Percentiles rank a stretch among this genome's conserved stretches.
phyloP scores from a whole-genome alignment of 1,140 invertebrate species.

The Goniozus legneri region DNA sequence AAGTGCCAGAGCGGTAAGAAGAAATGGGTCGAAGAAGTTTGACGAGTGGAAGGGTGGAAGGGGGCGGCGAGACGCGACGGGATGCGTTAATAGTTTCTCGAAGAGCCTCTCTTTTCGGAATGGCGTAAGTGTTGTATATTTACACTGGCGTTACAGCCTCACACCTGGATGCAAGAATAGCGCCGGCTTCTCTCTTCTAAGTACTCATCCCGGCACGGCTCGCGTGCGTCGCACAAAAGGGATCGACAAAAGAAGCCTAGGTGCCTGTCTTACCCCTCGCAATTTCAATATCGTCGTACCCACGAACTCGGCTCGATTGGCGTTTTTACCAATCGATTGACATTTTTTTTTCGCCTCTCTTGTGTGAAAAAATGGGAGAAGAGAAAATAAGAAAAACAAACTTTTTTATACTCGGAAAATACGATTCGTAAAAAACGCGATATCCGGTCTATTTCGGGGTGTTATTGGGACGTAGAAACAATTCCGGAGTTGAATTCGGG shows the following conservation, averaged over 20 bases:
- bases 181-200: slow-evolving; percentile 12
- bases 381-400: too few relatives aligned
- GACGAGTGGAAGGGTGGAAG: not conserved
- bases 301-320: too few relatives aligned
- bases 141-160: slow-evolving; percentile 40
- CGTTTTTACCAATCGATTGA: too few relatives aligned
- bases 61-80: not conserved
- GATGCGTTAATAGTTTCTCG: slow-evolving; percentile 33
- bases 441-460: too few relatives aligned
- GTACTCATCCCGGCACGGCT: slow-evolving; percentile 1
- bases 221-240: slow-evolving; percentile 12
- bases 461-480: slow-evolving; percentile 4
- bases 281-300: too few relatives aligned
- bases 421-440: too few relatives aligned
- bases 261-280: too few relatives aligned
- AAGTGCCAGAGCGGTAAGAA: not conserved
- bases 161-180: slow-evolving; percentile 50
- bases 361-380: too few relatives aligned
- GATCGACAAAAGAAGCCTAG: slow-evolving; percentile 24
- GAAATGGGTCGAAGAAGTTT: slow-evolving; percentile 23
- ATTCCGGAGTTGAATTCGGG: too few relatives aligned
- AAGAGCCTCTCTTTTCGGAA: slow-evolving; percentile 22
- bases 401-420: too few relatives aligned
- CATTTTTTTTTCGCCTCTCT: too few relatives aligned
- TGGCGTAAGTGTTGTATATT: slow-evolving; percentile 35